phyloP scores from a whole-genome alignment of 2,113 vertebrate genomes.

The Jacana jacana region DNA sequence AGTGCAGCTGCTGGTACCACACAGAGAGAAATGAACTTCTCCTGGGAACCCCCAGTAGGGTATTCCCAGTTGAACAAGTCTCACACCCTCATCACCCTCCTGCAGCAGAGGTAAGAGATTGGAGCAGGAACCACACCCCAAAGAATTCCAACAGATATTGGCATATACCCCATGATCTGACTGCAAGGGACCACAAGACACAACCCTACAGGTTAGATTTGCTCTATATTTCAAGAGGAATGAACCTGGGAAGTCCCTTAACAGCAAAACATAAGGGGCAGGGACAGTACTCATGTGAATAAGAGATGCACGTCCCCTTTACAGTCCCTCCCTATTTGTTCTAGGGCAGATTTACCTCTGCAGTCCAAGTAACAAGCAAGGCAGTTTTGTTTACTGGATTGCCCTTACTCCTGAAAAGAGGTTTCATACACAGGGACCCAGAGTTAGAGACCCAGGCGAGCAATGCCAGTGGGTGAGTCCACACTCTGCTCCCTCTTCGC shows the following conservation, averaged over 20 bases:
- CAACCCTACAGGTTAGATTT: too few species aligned
- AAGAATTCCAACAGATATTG: accelerated
- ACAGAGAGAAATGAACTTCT: accelerated
- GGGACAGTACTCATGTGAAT: not conserved
- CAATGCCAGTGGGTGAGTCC: not conserved
- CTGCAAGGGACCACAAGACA: accelerated
- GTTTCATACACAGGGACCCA: not conserved
- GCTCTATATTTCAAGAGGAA: accelerated
- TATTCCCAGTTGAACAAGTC: not conserved
- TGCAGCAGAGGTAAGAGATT: not conserved
- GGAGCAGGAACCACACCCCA: not conserved
- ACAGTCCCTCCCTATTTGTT: not conserved
- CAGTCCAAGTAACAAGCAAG: not conserved
- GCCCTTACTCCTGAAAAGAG: not conserved
- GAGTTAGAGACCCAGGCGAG: accelerated
- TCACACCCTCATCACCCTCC: not conserved
- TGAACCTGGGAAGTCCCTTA: not conserved
- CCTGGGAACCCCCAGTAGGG: not conserved
- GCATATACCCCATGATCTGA: accelerated
- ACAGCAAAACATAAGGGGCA: accelerated
- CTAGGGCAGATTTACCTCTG: too few species aligned
- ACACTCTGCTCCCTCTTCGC: too few species aligned
- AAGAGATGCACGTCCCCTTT: not conserved
- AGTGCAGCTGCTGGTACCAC: not conserved
- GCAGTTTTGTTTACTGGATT: not conserved